phyloP scores from a whole-genome alignment of 2,888 invertebrate genomes.

The Pegoplata infirma region DNA sequence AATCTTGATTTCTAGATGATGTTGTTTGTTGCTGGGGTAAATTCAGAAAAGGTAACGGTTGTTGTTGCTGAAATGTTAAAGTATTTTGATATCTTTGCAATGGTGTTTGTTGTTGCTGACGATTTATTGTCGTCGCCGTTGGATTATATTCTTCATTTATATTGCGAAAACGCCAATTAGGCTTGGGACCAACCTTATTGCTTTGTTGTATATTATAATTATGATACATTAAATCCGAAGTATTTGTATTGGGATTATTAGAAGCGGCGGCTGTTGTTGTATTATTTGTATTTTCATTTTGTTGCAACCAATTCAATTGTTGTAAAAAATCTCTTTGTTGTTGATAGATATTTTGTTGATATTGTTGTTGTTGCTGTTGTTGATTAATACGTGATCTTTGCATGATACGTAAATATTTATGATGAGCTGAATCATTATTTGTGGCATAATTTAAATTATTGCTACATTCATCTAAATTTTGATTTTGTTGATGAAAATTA shows the following conservation, averaged over 20 bases:
- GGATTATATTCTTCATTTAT: constrained; percentile 55
- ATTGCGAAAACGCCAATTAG: constrained; percentile 58
- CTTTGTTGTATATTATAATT: constrained; percentile 58
- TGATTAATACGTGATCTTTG: constrained; percentile 64
- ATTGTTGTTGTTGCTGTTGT: constrained; percentile 69
- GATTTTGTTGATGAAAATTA: constrained; percentile 62
- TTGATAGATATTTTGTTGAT: constrained; percentile 63
- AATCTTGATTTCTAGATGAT: constrained; percentile 64
- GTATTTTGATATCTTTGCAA: constrained; percentile 61
- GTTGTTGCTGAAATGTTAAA: constrained; percentile 20
- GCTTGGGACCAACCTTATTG: constrained; percentile 56
- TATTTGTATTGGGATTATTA: constrained; percentile 13
- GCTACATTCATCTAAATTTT: constrained; percentile 70
- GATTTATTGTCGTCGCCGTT: constrained; percentile 1
- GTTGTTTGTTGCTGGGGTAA: constrained; percentile 41
- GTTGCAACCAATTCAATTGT: constrained; percentile 66
- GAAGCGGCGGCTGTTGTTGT: constrained; percentile 40
- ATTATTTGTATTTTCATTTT: constrained; percentile 57
- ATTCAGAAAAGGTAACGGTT: constrained; percentile 41
- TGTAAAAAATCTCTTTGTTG: constrained; percentile 69
- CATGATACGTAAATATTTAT: constrained; percentile 60
- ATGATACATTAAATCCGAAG: constrained; percentile 52
- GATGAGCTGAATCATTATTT: constrained; percentile 65
- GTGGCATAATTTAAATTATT: constrained; percentile 79
- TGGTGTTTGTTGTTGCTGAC: constrained; percentile 35